Evolutionary conservation across 1,140 invertebrate genomes (phyloP).

Genomic region (Drosophila pachea): DNA sequence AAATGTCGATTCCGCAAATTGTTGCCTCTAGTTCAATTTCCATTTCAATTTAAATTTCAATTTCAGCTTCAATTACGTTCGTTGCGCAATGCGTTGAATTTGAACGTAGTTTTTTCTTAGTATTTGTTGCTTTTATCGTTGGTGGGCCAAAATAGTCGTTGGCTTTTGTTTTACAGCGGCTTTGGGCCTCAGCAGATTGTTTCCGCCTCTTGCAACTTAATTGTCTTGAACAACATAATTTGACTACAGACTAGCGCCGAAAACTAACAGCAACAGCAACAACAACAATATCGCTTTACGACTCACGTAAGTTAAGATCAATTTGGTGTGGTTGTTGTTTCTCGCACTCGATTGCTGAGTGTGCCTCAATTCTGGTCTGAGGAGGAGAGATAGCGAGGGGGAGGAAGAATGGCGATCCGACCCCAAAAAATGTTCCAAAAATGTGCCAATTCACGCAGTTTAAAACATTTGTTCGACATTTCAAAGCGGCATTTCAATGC

Average conservation of each 20-base stretch:
- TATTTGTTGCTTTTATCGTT: slow-evolving; percentile 31
- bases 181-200: slow-evolving; percentile 63
- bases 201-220: slow-evolving; percentile 74
- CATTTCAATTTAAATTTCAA: slow-evolving; percentile 39
- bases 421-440: slow-evolving; percentile 43
- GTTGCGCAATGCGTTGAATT: slow-evolving; percentile 72
- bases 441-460: slow-evolving; percentile 75
- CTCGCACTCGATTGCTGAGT: slow-evolving; percentile 26
- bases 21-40: slow-evolving; percentile 41
- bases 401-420: neutral
- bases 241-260: slow-evolving; percentile 52
- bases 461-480: slow-evolving; percentile 77
- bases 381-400: neutral
- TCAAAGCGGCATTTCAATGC: slow-evolving; percentile 50
- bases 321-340: slow-evolving; percentile 47
- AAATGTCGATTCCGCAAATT: slow-evolving; percentile 76
- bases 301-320: slow-evolving; percentile 71
- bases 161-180: slow-evolving; percentile 47
- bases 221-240: slow-evolving; percentile 74
- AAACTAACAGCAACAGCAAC: slow-evolving; percentile 34
- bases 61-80: slow-evolving; percentile 63
- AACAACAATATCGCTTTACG: too few relatives aligned
- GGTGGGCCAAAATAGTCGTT: slow-evolving; percentile 58
- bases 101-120: slow-evolving; percentile 61
- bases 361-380: slow-evolving; percentile 53